Percentiles rank a stretch among this genome's conserved stretches.
phyloP scores from a whole-genome alignment of 1,140 invertebrate genomes.

The Trichonephila clavata region DNA sequence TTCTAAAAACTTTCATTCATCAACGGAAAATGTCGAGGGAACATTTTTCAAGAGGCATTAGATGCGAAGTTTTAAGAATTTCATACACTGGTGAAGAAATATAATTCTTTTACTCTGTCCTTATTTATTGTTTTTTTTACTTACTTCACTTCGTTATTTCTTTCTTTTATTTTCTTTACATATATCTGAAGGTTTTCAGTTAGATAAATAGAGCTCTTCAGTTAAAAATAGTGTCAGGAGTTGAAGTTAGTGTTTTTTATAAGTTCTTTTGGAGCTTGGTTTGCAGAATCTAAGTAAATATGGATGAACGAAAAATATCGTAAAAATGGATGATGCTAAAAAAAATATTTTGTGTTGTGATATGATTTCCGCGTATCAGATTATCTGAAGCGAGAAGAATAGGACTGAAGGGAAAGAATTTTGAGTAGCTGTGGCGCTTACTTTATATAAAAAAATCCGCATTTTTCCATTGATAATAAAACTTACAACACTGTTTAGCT shows the following conservation, averaged over 20 bases:
- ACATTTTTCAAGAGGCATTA: slow-evolving; percentile 66
- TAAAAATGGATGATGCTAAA: not conserved
- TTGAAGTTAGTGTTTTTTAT: not conserved
- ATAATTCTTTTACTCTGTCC: slow-evolving; percentile 32
- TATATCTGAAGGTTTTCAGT: slow-evolving; percentile 25
- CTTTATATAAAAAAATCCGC: too few relatives aligned
- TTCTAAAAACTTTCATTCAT: slow-evolving; percentile 66
- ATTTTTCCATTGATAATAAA: too few relatives aligned
- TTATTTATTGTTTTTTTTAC: not conserved
- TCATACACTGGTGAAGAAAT: slow-evolving; percentile 16
- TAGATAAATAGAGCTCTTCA: slow-evolving; percentile 50
- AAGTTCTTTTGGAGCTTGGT: not conserved
- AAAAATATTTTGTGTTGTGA: not conserved
- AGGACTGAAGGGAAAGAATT: not conserved
- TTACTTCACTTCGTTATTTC: not conserved
- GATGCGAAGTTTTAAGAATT: slow-evolving; percentile 44
- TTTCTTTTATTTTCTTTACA: not conserved
- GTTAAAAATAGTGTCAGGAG: slow-evolving; percentile 36
- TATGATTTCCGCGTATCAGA: not conserved
- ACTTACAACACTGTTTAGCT: too few relatives aligned
- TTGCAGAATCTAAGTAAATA: slow-evolving; percentile 4
- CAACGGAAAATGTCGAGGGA: slow-evolving; percentile 44
- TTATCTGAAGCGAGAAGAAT: not conserved
- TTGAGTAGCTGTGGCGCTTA: too few relatives aligned
- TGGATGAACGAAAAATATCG: not conserved